phyloP scores from a whole-genome alignment of 2,888 invertebrate genomes.

The Spilosoma lubricipeda region DNA sequence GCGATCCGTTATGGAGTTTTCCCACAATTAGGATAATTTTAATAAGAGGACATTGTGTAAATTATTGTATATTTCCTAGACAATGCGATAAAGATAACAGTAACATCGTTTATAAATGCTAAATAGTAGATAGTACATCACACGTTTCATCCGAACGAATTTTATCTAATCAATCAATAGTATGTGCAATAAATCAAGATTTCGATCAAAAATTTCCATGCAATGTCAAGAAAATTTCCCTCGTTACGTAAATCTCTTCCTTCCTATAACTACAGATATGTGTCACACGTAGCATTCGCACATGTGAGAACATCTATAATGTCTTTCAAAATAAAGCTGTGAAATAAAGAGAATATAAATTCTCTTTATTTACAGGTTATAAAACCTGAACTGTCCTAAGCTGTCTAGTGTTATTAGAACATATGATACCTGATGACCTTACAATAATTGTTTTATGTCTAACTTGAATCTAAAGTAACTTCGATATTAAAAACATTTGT shows the following conservation, averaged over 20 bases:
- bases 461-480: neutral
- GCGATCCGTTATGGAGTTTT: conserved; percentile 8
- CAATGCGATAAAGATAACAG: conserved; percentile 61
- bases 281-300: neutral
- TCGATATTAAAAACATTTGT: too few species aligned
- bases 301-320: neutral
- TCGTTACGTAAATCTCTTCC: conserved; percentile 42
- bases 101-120: conserved; percentile 28
- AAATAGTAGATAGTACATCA: conserved; percentile 67
- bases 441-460: neutral
- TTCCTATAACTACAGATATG: neutral
- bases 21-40: conserved; percentile 19
- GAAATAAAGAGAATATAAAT: neutral
- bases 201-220: conserved; percentile 78
- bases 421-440: neutral
- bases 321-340: neutral
- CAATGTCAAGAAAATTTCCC: conserved; percentile 54
- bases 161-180: conserved; percentile 76
- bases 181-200: conserved; percentile 59
- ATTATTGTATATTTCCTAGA: conserved; percentile 62
- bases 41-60: conserved; percentile 46
- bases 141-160: conserved; percentile 65
- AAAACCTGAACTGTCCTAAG: neutral
- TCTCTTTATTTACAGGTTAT: too few species aligned
- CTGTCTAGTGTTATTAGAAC: neutral